A percentile compares a stretch with the other conserved stretches of the same genome.
Evolutionary conservation across 2,113 vertebrate species (phyloP).

Genomic region (Misgurnus anguillicaudatus): DNA sequence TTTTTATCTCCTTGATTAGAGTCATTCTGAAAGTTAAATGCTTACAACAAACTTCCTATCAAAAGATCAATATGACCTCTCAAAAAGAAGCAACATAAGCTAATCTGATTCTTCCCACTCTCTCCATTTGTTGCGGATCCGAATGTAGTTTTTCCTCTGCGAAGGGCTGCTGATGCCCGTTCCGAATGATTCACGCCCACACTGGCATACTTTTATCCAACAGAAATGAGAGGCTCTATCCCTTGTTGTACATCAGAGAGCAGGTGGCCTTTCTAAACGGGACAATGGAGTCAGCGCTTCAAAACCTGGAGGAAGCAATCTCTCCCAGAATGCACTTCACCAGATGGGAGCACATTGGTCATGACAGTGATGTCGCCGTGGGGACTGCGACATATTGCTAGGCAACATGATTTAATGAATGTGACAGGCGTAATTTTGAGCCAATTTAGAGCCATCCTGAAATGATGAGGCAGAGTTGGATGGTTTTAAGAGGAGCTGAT

Average conservation of each 20-base stretch:
- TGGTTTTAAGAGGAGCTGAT: constrained; percentile 34
- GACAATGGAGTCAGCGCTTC: constrained; percentile 38
- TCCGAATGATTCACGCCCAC: constrained; percentile 30
- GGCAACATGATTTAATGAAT: constrained; percentile 65
- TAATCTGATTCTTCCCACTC: not conserved
- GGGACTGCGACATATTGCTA: constrained; percentile 53
- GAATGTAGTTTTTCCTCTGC: not conserved
- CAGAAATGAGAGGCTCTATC: constrained; percentile 12
- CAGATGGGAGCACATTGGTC: constrained; percentile 63
- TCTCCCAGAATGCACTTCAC: constrained; percentile 57
- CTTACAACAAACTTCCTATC: no score
- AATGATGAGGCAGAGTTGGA: constrained; percentile 53
- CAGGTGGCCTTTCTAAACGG: constrained; percentile 34
- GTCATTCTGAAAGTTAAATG: no score
- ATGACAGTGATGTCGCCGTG: constrained; percentile 53
- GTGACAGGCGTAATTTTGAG: constrained; percentile 62
- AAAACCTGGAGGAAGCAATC: constrained; percentile 48
- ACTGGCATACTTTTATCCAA: constrained; percentile 23
- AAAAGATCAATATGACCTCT: not conserved
- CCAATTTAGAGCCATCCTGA: constrained; percentile 63
- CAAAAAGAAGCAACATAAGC: not conserved
- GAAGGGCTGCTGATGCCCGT: not conserved
- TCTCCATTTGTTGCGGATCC: not conserved
- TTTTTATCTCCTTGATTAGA: no score
- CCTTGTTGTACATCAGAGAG: constrained; percentile 21